Evolutionary conservation across 2,888 invertebrate species (phyloP), one percentile per base, ranked within the genome.

Genomic region (Lomographa bimaculata): DNA sequence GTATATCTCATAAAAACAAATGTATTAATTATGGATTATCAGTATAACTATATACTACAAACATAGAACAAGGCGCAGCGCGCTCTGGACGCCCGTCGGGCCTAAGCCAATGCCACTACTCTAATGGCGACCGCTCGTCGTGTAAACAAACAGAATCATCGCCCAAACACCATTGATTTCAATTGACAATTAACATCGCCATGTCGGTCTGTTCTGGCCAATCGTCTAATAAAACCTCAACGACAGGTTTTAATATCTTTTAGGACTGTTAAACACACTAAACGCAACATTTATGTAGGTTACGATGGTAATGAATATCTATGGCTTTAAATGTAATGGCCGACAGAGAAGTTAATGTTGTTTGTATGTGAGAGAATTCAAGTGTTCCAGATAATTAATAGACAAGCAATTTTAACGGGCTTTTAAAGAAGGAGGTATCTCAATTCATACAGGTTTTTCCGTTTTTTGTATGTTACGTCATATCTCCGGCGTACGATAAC

Each of bases 191-290:
- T 7, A 0, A 19, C 23, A 34, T 29, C 5, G 28, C 24, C 12
- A 21, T 3, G 7, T 14, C 26, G 20, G 3, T 4, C 27, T 27
- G 20, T n/a, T n/a, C 25, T 2, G 21, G 32, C 20, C 38, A 17
- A 39, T n/a, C 32, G 26, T 21, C 11, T 17, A 25, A 35, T 41
- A 35, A 29, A 40, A 25, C 29, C 19, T 17, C 5, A 35, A 41
- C 14, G 29, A 24, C 24, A 18, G 27, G 23, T 28, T 21, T 33
- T 33, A 27, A 12, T 28, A 24, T 17, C 12, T 23, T 8, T 10
- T 23, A 2, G 7, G 12, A 29, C 33, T n/a, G 26, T 40, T 24
- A 34, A 29, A 28, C 10, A 23, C 21, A 29, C 28, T 35, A 24
- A 12, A 23, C 10, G 19, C 19, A 23, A 19, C 26, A 42, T 16